Conservation (phyloP, 2,888 invertebrate species). For the Aphrophora alni region DNA sequence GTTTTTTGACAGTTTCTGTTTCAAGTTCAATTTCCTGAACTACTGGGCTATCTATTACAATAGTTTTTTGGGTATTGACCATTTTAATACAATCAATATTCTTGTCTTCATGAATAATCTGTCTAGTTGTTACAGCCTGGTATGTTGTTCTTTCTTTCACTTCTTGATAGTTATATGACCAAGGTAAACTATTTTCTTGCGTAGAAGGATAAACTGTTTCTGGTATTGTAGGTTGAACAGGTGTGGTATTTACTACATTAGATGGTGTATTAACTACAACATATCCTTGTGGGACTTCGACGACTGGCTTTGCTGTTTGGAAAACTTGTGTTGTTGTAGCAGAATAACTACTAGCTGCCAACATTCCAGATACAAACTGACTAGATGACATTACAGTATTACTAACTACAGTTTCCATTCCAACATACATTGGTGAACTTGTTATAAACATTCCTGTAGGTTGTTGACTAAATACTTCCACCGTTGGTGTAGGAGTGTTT, state of each 20-base stretch:
- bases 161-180: slow-evolving; percentile 47
- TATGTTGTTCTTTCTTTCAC: slow-evolving; percentile 43
- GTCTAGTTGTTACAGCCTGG: slow-evolving; percentile 41
- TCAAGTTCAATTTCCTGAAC: slow-evolving; percentile 21
- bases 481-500: slow-evolving; percentile 54
- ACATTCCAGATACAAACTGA: slow-evolving; percentile 80
- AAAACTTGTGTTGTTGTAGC: slow-evolving; percentile 85
- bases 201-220: slow-evolving; percentile 20
- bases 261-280: slow-evolving; percentile 47
- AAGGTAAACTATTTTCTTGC: slow-evolving; percentile 24
- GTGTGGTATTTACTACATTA: neutral
- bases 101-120: slow-evolving; percentile 42
- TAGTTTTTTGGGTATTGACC: slow-evolving; percentile 38
- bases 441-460: slow-evolving; percentile 58
- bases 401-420: slow-evolving; percentile 84
- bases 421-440: slow-evolving; percentile 81
- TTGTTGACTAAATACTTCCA: slow-evolving; percentile 68
- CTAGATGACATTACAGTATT: slow-evolving; percentile 86
- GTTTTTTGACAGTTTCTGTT: neutral
- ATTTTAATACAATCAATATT: slow-evolving; percentile 44
- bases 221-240: neutral
- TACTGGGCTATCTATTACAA: slow-evolving; percentile 31
- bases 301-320: slow-evolving; percentile 77
- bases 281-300: slow-evolving; percentile 48
- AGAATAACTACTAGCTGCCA: slow-evolving; percentile 82